Evolutionary conservation across 2,888 invertebrate genomes (phyloP), one percentile per base, ranked within the genome.

Genomic region (Ecliptopera silaceata): DNA sequence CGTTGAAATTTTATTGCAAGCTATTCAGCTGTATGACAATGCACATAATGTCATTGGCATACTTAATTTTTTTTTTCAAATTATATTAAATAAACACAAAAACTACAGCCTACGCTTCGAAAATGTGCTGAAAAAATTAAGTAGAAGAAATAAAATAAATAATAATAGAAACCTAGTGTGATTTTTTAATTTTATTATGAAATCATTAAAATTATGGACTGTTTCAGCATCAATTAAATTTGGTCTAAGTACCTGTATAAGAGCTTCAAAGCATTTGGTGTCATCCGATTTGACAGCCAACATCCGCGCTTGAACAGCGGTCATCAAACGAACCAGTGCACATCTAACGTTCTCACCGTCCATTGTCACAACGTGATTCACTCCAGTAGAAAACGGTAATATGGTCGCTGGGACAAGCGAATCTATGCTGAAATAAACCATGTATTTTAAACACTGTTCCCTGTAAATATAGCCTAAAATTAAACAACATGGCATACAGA

Each of bases 201-300:
- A n/a, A n/a, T n/a, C n/a, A n/a, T n/a, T n/a, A n/a, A n/a, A n/a
- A n/a, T n/a, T n/a, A n/a, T n/a, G n/a, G n/a, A n/a, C n/a, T n/a
- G 26, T 8, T 6, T 26, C 1, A 26, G 26, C 10, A 8, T 26
- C 26, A 26, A 8, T 1, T 26, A 1, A 26, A 26, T 26, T 22
- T 22, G 5, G 6, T 4, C 6, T n/a, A 47, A 34, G 1, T 43
- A 90, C 86, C 90, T 92, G 88, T 82, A 88, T 83, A 61, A 87
- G 82, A 91, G 82, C 70, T 74, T 93, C 92, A 39, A 97, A 92
- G 61, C 95, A 94, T 69, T 95, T 94, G 0, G 96, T 97, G 72
- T 97, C 96, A 71, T 97, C 97, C 64, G 96, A 95, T 60, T 93
- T 93, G 49, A 93, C 91, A 5, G 71, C 76, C 51, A 96, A 81